These are phyloP conservation scores for Linnaemya tessellans DNA, from an alignment of 2,888 invertebrate genomes.

Conservation along the genomic window DNA sequence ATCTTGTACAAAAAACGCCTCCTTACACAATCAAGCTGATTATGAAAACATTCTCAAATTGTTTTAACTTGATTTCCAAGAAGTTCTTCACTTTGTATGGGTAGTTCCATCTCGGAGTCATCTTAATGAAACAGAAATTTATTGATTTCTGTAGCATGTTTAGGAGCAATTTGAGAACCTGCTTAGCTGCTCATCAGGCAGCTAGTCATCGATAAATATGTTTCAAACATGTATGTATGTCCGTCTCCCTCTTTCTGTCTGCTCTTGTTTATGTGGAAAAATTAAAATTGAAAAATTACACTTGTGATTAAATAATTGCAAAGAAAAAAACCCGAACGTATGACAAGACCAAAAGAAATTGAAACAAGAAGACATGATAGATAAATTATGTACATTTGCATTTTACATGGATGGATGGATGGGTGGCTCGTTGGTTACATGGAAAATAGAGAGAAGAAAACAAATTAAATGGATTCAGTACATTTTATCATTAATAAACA, in stretches of 20 bases:
- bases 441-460: conserved; percentile 12
- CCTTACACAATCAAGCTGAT: no score
- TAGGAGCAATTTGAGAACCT: conserved; percentile 10
- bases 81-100: no score
- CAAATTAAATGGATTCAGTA: conserved; percentile 1
- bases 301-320: conserved; percentile 69
- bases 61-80: no score
- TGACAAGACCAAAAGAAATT: conserved; percentile 48
- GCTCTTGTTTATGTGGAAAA: conserved; percentile 46
- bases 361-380: conserved; percentile 25
- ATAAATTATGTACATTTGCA: conserved; percentile 44
- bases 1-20: no score
- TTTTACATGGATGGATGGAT: conserved; percentile 26
- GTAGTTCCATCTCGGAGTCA: no score
- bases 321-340: conserved; percentile 36
- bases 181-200: conserved; percentile 1
- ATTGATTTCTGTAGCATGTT: conserved; percentile 40
- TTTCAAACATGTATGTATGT: background rate
- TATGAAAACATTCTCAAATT: no score
- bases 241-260: background rate
- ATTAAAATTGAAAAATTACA: conserved; percentile 69
- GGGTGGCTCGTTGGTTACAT: conserved; percentile 19
- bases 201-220: background rate
- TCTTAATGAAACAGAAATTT: conserved; percentile 11
- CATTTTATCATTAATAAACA: conserved; percentile 51